Evolutionary conservation across 2,113 vertebrate genomes (phyloP), one percentile per base, ranked within the genome.

Genomic region (Onychostoma macrolepis): DNA sequence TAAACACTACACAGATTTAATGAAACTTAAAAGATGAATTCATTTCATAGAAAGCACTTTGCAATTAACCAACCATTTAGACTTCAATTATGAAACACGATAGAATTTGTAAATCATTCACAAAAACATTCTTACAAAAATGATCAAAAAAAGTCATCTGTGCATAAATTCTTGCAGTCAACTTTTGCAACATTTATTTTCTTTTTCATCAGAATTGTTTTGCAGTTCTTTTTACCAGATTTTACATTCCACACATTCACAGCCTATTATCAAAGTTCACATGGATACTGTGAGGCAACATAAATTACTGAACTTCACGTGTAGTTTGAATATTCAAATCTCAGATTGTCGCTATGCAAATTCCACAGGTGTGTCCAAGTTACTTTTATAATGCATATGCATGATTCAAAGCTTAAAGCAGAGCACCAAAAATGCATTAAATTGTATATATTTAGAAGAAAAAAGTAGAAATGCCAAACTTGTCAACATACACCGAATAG

Each of bases 401-500:
- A 36, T 36, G 1, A 78, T 15, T 12, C 30, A 4, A 26, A 30
- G 10, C 43, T 81, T 65, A 43, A 81, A 81, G 58, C 74, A 63
- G 10, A 56, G 33, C 58, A 19, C 12, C 8, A 10, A 82, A 65
- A 43, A 1, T 48, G 41, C 63, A 67, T 69, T 83, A 33, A 30
- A 50, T 53, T 69, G 41, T 50, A 76, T 85, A 78, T 43, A 67
- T 65, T 43, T 19, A 63, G 26, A 56, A 26, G 2, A 30, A 69
- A 78, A 86, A 67, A 45, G 24, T 15, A 43, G 74, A 82, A 74
- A 56, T 89, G 61, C 94, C 92, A 91, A 26, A 94, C 90, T 87
- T 91, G 92, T 94, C 92, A 94, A 94, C 92, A 93, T 94, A 93
- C 93, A 94, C 93, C 92, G 93, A 95, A 95, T 91, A 94, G 92